Conservation (phyloP, 2,888 invertebrate genomes). For the Rhabditoides inermis region DNA sequence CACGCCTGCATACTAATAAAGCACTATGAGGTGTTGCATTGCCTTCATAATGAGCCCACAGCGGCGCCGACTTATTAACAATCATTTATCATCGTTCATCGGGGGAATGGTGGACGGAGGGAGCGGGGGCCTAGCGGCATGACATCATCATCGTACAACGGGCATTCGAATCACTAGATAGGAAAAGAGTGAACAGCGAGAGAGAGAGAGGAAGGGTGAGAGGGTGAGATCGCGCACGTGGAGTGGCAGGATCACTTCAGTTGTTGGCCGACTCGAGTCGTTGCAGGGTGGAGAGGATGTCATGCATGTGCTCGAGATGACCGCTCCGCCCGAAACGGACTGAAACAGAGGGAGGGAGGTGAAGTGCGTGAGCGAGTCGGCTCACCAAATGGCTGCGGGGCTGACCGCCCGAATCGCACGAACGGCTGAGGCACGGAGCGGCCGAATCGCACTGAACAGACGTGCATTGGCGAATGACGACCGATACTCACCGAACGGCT, state of each 20-base stretch:
- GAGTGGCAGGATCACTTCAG: conserved; percentile 5
- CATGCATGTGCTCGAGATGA: conserved; percentile 38
- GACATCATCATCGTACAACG: too few species aligned
- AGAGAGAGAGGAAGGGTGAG: conserved; percentile 7
- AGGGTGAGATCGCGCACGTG: background rate
- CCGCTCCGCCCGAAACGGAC: conserved; percentile 37
- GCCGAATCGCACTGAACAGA: conserved; percentile 3
- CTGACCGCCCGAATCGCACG: background rate
- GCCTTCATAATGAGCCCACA: too few species aligned
- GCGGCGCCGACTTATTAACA: too few species aligned
- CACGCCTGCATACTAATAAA: too few species aligned
- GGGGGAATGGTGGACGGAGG: too few species aligned
- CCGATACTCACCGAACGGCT: conserved; percentile 31
- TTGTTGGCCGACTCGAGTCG: conserved; percentile 29
- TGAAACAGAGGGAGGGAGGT: conserved; percentile 9
- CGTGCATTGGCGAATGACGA: background rate
- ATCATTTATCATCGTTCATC: too few species aligned
- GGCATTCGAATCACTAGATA: too few species aligned
- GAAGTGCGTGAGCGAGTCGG: background rate
- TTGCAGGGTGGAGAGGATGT: conserved; percentile 36
- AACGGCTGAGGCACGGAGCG: too few species aligned
- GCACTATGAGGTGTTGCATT: too few species aligned
- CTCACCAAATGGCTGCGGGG: background rate
- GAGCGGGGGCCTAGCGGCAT: too few species aligned
- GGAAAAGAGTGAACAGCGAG: conserved; percentile 11